A percentile compares a stretch with the other conserved stretches of the same genome.
These are phyloP conservation scores for Cabera pusaria DNA, from an alignment of 2,888 invertebrate genomes.

Conservation along the genomic window DNA sequence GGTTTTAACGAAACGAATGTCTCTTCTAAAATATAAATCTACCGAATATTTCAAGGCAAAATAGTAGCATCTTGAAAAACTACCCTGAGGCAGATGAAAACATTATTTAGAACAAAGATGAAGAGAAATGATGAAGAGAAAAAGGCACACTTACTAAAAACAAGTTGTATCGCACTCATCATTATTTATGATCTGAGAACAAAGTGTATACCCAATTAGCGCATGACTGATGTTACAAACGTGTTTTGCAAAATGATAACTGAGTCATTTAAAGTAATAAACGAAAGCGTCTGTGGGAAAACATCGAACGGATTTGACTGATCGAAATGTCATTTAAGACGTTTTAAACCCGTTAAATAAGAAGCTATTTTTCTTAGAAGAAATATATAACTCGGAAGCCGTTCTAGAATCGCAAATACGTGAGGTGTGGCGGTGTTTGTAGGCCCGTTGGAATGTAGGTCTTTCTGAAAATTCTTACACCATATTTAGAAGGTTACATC, in stretches of 20 bases:
- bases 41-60: too few relatives aligned
- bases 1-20: too few relatives aligned
- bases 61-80: too few relatives aligned
- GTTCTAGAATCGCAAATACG: slow-evolving; percentile 20
- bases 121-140: too few relatives aligned
- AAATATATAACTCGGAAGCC: slow-evolving; percentile 2
- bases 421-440: slow-evolving; percentile 21
- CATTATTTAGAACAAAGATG: slow-evolving; percentile 8
- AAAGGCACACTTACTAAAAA: slow-evolving; percentile 13
- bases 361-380: too few relatives aligned
- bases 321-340: slow-evolving; percentile 6
- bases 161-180: slow-evolving; percentile 8
- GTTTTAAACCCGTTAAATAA: background rate
- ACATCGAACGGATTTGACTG: slow-evolving; percentile 3
- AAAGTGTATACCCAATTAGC: slow-evolving; percentile 17
- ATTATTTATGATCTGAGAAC: slow-evolving; percentile 21
- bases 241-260: slow-evolving; percentile 14
- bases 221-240: slow-evolving; percentile 16
- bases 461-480: slow-evolving; percentile 15
- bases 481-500: slow-evolving; percentile 15
- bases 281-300: slow-evolving; percentile 13
- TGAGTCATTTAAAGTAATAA: slow-evolving; percentile 13
- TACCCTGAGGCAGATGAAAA: slow-evolving; percentile 1
- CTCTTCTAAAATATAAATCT: too few relatives aligned
- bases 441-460: slow-evolving; percentile 21